Conservation (phyloP, 2,888 invertebrate species). For the Philonicus albiceps region DNA sequence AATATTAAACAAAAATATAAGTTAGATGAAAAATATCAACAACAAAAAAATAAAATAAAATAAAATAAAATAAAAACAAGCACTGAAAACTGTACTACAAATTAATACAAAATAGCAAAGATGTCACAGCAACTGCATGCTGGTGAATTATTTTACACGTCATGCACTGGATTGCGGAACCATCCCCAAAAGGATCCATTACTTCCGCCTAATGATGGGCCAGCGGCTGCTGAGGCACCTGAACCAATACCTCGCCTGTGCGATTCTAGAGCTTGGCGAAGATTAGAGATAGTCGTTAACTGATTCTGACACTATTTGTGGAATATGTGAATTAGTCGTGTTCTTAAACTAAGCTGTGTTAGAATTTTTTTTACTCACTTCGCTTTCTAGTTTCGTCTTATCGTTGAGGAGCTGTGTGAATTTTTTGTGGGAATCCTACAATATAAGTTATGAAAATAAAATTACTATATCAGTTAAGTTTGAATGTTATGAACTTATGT, state of each 20-base stretch:
- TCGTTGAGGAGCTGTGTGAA: not conserved
- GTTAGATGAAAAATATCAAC: not conserved
- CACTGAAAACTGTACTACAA: not conserved
- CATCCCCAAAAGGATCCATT: slow-evolving; percentile 43
- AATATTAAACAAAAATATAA: not conserved
- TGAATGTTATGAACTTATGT: not conserved
- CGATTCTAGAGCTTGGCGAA: slow-evolving; percentile 47
- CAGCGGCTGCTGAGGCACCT: slow-evolving; percentile 24
- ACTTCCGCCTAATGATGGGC: not conserved
- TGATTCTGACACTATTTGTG: slow-evolving; percentile 47
- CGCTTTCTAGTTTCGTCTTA: slow-evolving; percentile 41
- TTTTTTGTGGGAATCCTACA: not conserved
- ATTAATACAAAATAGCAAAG: not conserved
- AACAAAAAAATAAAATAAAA: not conserved
- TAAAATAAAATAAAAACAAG: not conserved
- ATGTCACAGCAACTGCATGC: not conserved
- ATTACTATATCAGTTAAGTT: not conserved
- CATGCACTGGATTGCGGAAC: slow-evolving; percentile 47
- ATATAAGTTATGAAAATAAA: not conserved
- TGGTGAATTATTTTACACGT: slow-evolving; percentile 35
- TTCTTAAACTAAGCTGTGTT: not conserved
- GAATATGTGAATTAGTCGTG: not conserved
- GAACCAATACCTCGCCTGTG: slow-evolving; percentile 17
- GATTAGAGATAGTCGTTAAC: slow-evolving; percentile 46
- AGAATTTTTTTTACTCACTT: slow-evolving; percentile 35